Evolutionary conservation across 2,888 invertebrate genomes (phyloP).

Genomic region (Bombylius discolor): DNA sequence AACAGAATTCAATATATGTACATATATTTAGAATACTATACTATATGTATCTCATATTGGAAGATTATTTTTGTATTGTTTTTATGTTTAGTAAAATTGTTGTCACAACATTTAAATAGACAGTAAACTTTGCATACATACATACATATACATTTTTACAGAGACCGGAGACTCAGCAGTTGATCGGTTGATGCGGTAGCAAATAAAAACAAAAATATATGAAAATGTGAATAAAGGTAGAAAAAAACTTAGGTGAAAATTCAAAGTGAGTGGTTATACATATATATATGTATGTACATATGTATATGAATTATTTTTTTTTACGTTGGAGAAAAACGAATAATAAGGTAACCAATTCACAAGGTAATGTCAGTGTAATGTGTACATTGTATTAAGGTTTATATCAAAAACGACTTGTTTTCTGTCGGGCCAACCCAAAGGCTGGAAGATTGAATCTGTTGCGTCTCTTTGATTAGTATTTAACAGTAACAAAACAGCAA

Average conservation of each 20-base stretch:
- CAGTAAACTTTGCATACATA: conserved; percentile 13
- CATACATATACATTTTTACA: conserved; percentile 1
- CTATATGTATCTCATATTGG: no score
- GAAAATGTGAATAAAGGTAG: neutral
- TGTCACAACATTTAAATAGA: conserved; percentile 18
- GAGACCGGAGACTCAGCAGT: neutral
- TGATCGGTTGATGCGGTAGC: neutral
- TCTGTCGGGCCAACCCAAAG: conserved; percentile 10
- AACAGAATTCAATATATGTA: no score
- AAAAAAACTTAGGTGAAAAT: conserved; percentile 7
- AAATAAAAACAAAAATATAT: no score
- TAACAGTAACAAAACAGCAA: neutral
- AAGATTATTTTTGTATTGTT: neutral
- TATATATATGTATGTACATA: neutral
- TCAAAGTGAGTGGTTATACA: conserved; percentile 7
- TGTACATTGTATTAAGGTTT: neutral
- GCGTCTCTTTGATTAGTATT: neutral
- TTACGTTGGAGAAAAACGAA: no score
- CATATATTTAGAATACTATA: no score
- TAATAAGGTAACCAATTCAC: conserved; percentile 5
- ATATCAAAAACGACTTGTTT: conserved; percentile 6
- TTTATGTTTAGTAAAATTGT: conserved; percentile 17
- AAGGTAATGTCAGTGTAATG: neutral
- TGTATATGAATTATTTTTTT: neutral
- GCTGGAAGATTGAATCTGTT: neutral